Base-by-base conservation (phyloP, 2,113 vertebrate genomes). In the Meriones unguiculatus region DNA sequence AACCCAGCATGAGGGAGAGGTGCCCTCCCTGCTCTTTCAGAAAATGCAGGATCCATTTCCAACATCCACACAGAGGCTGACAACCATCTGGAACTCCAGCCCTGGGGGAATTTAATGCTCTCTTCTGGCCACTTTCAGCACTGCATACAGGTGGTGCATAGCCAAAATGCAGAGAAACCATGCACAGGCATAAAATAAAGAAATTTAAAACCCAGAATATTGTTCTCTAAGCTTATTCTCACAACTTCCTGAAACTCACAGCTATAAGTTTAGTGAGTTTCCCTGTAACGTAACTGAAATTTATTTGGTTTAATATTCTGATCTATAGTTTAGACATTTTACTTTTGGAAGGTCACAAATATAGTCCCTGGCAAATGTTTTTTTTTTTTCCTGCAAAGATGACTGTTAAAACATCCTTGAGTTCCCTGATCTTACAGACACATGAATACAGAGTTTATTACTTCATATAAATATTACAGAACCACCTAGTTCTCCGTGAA, bases 401-500 rank as follows among this genome's bases (percentile, higher is more conserved):
- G 38, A 52, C 80, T 70, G 1, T 62, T 62, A 52, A 90, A 82
- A 35, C 3, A 52, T 69, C 46, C 84, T 54, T 72, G 38, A 72
- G 50, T 89, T 78, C 59, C 35, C 30, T 93, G 50, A 10, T 92
- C 38, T 95, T 89, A 90, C 50, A 96, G 95, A 97, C 15, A 82
- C 18, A 96, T 72, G 96, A 84, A 89, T 54, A 52, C 59, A 64
- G 54, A 86, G 78, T 93, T 93, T 91, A 78, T 88, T 91, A 94
- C 91, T 96, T 98, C 91, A 59, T 69, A 62, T 18, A 0, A 30
- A 65, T 95, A 52, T 96, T 84, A 87, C 95, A 97, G 97, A 98
- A 96, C n/a, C 75, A 95, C 46, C 72, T 97, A 96, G 11, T 20
- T 96, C 67, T 46, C 13, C 80, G 24, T 38, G 73, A 88, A 95